These are phyloP conservation scores for Triplophysa yarkandensis DNA, from an alignment of 2,797 vertebrate species.

Conservation along the genomic window DNA sequence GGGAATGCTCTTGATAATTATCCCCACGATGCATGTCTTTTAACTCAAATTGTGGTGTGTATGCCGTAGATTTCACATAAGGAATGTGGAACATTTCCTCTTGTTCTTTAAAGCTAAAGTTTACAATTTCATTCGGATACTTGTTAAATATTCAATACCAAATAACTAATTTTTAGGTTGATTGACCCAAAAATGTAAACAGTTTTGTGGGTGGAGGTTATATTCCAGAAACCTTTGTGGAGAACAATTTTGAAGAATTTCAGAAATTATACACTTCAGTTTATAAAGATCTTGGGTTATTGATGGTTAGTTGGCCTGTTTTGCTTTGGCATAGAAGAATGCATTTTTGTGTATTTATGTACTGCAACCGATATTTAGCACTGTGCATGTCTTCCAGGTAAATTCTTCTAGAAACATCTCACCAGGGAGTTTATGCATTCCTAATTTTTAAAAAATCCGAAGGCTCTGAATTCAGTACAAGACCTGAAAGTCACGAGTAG, in stretches of 20 bases:
- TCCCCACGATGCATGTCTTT: background rate
- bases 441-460: background rate
- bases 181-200: background rate
- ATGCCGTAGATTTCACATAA: background rate
- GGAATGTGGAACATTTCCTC: background rate
- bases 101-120: background rate
- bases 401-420: slow-evolving; percentile 20
- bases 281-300: background rate
- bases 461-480: background rate
- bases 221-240: background rate
- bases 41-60: background rate
- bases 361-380: slow-evolving; percentile 4
- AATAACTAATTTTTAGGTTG: background rate
- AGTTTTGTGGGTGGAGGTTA: background rate
- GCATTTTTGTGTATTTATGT: background rate
- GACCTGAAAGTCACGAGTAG: background rate
- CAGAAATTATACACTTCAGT: background rate
- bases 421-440: slow-evolving; percentile 1
- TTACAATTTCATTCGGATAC: background rate
- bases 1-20: slow-evolving; percentile 40
- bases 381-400: background rate
- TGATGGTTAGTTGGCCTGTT: background rate
- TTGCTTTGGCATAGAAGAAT: background rate
- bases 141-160: background rate
- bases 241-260: background rate